Evolutionary conservation across 2,888 invertebrate species (phyloP).

Genomic region (Catocala sponsa): DNA sequence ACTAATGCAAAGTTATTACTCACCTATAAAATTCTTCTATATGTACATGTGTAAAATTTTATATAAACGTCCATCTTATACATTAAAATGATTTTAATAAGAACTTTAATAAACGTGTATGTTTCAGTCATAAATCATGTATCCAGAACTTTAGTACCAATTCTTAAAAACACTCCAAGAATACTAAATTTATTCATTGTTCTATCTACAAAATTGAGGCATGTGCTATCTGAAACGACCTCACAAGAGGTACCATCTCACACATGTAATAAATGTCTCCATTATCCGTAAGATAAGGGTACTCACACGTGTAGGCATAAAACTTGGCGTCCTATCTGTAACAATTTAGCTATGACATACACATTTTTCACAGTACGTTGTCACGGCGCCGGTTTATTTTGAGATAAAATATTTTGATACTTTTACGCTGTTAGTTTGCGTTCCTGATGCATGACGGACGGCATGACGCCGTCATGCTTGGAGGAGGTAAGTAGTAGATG

Average conservation of each 20-base stretch:
- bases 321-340: slow-evolving; percentile 32
- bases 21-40: too few relatives aligned
- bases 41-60: too few relatives aligned
- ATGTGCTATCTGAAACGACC: slow-evolving; percentile 32
- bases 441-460: slow-evolving; percentile 25
- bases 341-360: slow-evolving; percentile 30
- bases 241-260: slow-evolving; percentile 27
- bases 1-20: too few relatives aligned
- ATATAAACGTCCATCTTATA: too few relatives aligned
- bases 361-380: slow-evolving; percentile 57
- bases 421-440: slow-evolving; percentile 33
- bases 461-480: not conserved
- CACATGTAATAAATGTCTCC: slow-evolving; percentile 35
- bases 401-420: slow-evolving; percentile 44
- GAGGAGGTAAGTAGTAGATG: not conserved
- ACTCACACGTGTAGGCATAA: slow-evolving; percentile 37
- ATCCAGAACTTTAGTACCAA: too few relatives aligned
- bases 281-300: slow-evolving; percentile 14
- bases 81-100: too few relatives aligned
- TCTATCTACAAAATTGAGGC: slow-evolving; percentile 14
- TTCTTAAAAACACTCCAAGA: slow-evolving; percentile 1
- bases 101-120: too few relatives aligned
- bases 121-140: too few relatives aligned
- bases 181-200: slow-evolving; percentile 14
- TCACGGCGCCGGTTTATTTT: slow-evolving; percentile 49